Evolutionary conservation across 2,113 vertebrate genomes (phyloP).

Genomic region (Equus quagga): DNA sequence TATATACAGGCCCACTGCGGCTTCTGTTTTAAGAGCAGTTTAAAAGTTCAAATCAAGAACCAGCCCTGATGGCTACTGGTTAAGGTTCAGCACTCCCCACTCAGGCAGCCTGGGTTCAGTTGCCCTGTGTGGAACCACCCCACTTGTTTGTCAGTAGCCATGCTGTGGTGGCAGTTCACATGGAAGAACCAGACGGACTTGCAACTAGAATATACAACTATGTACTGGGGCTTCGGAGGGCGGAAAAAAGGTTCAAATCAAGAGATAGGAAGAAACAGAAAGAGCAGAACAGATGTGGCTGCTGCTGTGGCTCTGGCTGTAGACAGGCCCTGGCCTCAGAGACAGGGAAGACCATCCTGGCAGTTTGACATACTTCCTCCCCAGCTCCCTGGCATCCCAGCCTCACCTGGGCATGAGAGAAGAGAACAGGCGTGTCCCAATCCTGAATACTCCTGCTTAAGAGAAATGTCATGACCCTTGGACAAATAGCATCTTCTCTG

Average conservation of each 20-base stretch:
- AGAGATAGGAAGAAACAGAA: neutral
- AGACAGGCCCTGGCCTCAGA: neutral
- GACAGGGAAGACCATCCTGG: neutral
- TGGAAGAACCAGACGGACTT: no score
- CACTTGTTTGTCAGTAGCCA: no score
- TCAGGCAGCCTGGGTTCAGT: no score
- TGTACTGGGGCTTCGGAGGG: no score
- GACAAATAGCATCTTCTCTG: neutral
- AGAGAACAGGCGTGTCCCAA: neutral
- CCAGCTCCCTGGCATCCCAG: no score
- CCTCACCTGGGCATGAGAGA: neutral
- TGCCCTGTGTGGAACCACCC: no score
- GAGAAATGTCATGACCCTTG: neutral
- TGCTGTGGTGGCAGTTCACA: no score
- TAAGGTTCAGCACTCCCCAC: no score
- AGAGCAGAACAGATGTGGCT: neutral
- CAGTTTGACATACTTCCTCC: neutral
- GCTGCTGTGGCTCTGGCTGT: neutral
- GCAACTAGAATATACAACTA: no score
- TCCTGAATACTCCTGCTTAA: neutral
- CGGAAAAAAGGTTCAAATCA: neutral
- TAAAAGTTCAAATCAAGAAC: neutral
- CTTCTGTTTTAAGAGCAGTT: neutral
- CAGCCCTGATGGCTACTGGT: no score
- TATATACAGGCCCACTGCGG: neutral